Percentiles rank a stretch among this genome's conserved stretches.
Conservation (phyloP, 1,140 invertebrate genomes). For the Aphaenogaster floridana region DNA sequence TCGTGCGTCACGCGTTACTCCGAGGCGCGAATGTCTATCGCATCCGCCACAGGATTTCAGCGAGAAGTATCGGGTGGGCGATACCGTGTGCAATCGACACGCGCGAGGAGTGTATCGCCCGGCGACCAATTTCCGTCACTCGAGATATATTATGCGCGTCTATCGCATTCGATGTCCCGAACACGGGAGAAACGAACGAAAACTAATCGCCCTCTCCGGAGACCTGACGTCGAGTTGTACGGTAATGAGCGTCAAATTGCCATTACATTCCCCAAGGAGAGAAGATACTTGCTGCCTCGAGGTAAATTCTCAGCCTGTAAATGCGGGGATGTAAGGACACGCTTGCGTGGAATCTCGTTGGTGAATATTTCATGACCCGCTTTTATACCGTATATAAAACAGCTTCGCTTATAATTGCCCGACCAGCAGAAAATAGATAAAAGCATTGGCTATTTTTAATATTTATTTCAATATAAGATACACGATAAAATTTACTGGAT, state of each 20-base stretch:
- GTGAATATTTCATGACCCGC: neutral
- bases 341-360: neutral
- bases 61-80: conserved; percentile 16
- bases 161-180: conserved; percentile 31
- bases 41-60: conserved; percentile 10
- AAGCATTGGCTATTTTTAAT: conserved; percentile 2
- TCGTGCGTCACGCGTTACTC: conserved; percentile 1
- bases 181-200: conserved; percentile 52
- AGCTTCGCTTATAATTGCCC: neutral
- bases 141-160: conserved; percentile 42
- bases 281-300: conserved; percentile 10
- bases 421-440: neutral
- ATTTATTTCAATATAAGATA: neutral
- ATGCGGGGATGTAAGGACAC: neutral
- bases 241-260: conserved; percentile 71
- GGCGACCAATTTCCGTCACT: conserved; percentile 12
- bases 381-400: neutral
- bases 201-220: conserved; percentile 53
- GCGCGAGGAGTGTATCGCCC: neutral
- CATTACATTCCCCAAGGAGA: neutral
- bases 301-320: neutral
- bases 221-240: conserved; percentile 51
- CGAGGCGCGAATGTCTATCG: neutral
- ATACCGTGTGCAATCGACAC: conserved; percentile 16
- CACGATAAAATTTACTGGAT: neutral